Evolutionary conservation across 2,888 invertebrate genomes (phyloP), one percentile per base, ranked within the genome.

Genomic region (Eutolmus rufibarbis): DNA sequence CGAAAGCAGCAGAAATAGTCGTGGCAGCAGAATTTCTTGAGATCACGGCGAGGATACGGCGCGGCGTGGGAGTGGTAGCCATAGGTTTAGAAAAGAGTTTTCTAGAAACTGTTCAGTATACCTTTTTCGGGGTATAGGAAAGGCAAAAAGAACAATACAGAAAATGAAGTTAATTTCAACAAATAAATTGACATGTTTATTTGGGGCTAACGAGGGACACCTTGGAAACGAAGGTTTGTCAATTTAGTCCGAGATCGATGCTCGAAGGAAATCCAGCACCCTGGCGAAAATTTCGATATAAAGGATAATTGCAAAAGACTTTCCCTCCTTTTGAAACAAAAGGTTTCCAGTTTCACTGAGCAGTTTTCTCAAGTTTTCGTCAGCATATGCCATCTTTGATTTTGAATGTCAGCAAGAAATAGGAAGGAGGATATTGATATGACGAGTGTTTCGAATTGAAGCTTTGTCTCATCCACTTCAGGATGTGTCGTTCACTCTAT

Each of bases 161-260:
- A 66, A 57, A 66, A 82, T 57, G 66, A 82, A 56, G 57, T 82
- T 82, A 57, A 57, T 66, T 82, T 82, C 66, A 8, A 9, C 57
- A 82, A 66, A 66, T 57, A 82, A 82, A 82, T 82, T 82, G 82
- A 82, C 82, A 82, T 57, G 34, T 82, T 82, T 82, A 82, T 82
- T 82, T 23, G 57, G 82, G 82, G 12, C 57, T 82, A 82, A 82
- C 57, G 82, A 57, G 57, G 57, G 66, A n/a, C 51, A 82, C 82
- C 66, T 82, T 51, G 66, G 37, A 8, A 82, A 66, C 9, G 34
- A 56, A 19, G 19, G 78, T 57, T 82, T 82, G 66, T 57, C 82
- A 82, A 82, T 82, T 82, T 82, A 28, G 66, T 66, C 66, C 66
- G 66, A 19, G 28, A 23, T 28, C 66, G 23, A 66, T 28, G 8